A percentile compares a stretch with the other conserved stretches of the same genome.
Evolutionary conservation across 2,888 invertebrate species (phyloP).

Genomic region (Nomada goodeniana): DNA sequence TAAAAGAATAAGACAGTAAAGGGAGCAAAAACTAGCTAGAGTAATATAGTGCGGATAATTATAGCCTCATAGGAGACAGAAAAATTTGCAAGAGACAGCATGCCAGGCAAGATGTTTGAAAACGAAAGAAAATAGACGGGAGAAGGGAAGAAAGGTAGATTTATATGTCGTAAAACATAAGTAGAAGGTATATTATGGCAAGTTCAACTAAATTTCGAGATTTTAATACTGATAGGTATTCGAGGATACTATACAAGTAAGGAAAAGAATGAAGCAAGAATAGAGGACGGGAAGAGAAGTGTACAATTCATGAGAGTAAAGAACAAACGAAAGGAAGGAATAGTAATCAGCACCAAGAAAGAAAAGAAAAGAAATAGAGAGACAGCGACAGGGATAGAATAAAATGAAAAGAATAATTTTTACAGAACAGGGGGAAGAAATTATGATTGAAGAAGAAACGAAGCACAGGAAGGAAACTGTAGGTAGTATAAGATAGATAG

Average conservation of each 20-base stretch:
- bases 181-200: constrained; percentile 61
- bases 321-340: not conserved
- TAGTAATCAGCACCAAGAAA: constrained; percentile 23
- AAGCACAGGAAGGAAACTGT: not conserved
- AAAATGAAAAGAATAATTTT: not conserved
- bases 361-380: not conserved
- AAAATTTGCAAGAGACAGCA: constrained; percentile 2
- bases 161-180: not conserved
- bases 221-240: constrained; percentile 75
- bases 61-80: constrained; percentile 25
- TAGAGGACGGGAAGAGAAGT: constrained; percentile 15
- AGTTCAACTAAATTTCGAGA: constrained; percentile 70
- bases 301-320: not conserved
- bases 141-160: constrained; percentile 7
- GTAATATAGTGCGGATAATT: constrained; percentile 13
- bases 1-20: not conserved
- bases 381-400: too few species aligned
- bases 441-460: not conserved
- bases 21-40: constrained; percentile 17
- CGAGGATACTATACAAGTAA: constrained; percentile 18
- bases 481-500: not conserved
- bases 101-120: constrained; percentile 17
- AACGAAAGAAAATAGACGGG: not conserved
- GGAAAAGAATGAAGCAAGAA: constrained; percentile 4
- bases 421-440: not conserved